A percentile compares a stretch with the other conserved stretches of the same genome.
phyloP scores from a whole-genome alignment of 1,140 invertebrate genomes.

The Oncopodura yosiiana region DNA sequence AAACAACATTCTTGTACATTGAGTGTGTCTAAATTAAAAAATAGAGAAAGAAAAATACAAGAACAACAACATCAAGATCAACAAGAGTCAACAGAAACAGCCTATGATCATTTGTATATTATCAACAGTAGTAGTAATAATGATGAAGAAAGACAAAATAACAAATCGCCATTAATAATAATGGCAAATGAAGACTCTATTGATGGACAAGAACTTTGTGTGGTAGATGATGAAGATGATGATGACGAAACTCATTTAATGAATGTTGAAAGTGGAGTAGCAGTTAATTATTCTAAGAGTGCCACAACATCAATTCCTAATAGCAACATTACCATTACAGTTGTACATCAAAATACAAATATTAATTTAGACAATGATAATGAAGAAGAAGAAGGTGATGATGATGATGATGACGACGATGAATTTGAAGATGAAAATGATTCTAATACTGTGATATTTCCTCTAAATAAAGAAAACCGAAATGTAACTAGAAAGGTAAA shows the following conservation, averaged over 20 bases:
- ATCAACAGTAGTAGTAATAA: not conserved
- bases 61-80: not conserved
- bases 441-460: not conserved
- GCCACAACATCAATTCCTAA: too few relatives aligned
- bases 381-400: not conserved
- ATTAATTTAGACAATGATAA: too few relatives aligned
- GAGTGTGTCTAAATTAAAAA: not conserved
- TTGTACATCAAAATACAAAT: too few relatives aligned
- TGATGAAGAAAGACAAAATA: not conserved
- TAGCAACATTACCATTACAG: too few relatives aligned
- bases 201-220: too few relatives aligned
- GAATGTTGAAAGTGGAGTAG: too few relatives aligned
- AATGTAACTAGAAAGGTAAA: too few relatives aligned
- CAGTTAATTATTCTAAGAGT: too few relatives aligned
- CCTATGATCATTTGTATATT: not conserved
- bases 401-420: too few relatives aligned
- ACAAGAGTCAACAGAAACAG: not conserved
- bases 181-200: too few relatives aligned
- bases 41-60: not conserved
- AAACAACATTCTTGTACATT: constrained; percentile 6
- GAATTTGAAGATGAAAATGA: not conserved
- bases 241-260: not conserved
- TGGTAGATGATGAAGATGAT: too few relatives aligned
- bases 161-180: too few relatives aligned
- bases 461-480: not conserved